A percentile compares a stretch with the other conserved stretches of the same genome.
Conservation (phyloP, 2,113 vertebrate genomes). For the Octodon degus region DNA sequence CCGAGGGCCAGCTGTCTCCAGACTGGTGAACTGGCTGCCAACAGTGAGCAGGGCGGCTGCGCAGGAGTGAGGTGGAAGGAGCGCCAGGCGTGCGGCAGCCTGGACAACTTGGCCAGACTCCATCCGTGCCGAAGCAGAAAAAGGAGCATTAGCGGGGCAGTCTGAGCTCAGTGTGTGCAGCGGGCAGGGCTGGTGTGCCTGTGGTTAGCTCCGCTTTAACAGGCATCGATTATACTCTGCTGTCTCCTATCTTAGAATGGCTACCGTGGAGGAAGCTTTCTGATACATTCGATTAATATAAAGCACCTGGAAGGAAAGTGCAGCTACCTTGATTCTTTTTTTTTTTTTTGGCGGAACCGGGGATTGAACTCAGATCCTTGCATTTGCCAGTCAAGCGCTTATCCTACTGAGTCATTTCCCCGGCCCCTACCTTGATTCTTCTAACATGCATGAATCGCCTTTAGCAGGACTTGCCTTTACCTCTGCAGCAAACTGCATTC, state of each 20-base stretch:
- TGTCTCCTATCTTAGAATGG: slow-evolving; percentile 14
- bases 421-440: background rate
- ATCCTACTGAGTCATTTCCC: too few relatives aligned
- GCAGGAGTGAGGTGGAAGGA: background rate
- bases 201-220: background rate
- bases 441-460: background rate
- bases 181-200: too few relatives aligned
- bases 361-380: too few relatives aligned
- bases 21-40: background rate
- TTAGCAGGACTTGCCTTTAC: background rate
- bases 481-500: background rate
- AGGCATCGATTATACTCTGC: background rate
- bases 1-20: background rate
- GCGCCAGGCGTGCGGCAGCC: background rate
- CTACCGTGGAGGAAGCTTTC: background rate
- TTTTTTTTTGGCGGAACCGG: too few relatives aligned
- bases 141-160: background rate
- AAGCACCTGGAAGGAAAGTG: background rate
- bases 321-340: too few relatives aligned
- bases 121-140: background rate
- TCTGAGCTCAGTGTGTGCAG: background rate
- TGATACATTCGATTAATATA: background rate
- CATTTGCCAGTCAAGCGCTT: too few relatives aligned
- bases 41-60: background rate
- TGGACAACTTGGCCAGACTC: background rate